Percentiles rank a stretch among this genome's conserved stretches.
phyloP scores from a whole-genome alignment of 1,140 invertebrate genomes.

The Leguminivora glycinivorella region DNA sequence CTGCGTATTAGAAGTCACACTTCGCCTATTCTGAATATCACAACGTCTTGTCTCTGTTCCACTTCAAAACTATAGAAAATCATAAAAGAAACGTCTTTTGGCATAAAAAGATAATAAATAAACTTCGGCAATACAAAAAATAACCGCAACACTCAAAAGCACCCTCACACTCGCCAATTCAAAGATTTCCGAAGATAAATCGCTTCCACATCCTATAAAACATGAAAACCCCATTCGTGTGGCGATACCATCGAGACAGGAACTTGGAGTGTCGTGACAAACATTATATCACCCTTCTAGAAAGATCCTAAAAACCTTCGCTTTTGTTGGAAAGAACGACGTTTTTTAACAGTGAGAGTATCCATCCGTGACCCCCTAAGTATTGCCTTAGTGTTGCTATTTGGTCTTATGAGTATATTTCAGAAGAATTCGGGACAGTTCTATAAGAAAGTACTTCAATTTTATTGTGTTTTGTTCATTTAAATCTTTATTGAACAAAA shows the following conservation, averaged over 20 bases:
- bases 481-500: no score
- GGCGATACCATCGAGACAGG: not conserved
- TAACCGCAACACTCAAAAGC: not conserved
- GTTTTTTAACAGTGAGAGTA: not conserved
- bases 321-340: not conserved
- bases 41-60: no score
- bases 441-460: no score
- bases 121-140: not conserved
- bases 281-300: not conserved
- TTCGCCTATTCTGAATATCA: no score
- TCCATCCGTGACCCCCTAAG: conserved; percentile 6
- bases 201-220: conserved; percentile 2
- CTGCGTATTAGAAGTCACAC: no score
- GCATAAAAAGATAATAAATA: no score
- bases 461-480: no score
- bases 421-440: no score
- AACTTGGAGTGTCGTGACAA: conserved; percentile 11
- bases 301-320: not conserved
- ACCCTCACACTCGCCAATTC: conserved; percentile 4
- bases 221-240: not conserved
- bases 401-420: no score
- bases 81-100: no score
- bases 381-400: conserved; percentile 5
- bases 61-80: no score
- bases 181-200: conserved; percentile 3